A percentile compares a stretch with the other conserved stretches of the same genome.
Conservation (phyloP, 2,888 invertebrate species). For the Acleris laterana region DNA sequence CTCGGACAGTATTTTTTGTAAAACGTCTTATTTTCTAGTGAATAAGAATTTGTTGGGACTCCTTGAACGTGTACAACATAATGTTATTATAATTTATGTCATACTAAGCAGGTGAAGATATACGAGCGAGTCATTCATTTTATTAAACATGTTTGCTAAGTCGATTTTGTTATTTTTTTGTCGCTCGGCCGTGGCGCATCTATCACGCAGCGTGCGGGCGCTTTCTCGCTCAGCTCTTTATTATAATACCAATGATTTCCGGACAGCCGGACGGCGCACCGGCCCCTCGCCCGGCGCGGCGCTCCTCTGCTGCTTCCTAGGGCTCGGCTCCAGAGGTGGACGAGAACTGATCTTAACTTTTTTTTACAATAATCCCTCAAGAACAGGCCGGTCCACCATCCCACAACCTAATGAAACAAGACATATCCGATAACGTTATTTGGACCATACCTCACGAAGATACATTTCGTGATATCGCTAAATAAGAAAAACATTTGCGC, state of each 20-base stretch:
- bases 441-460: constrained; percentile 49
- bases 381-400: not conserved
- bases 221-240: constrained; percentile 80
- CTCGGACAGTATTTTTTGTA: constrained; percentile 70
- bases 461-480: constrained; percentile 53
- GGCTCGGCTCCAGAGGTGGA: not conserved
- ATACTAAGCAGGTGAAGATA: constrained; percentile 84
- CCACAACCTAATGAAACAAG: constrained; percentile 33
- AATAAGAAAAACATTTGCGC: constrained; percentile 72
- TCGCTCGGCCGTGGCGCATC: constrained; percentile 73
- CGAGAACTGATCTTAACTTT: not conserved
- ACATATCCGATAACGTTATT: constrained; percentile 48
- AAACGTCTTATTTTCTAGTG: constrained; percentile 80
- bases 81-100: constrained; percentile 84
- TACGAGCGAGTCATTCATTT: constrained; percentile 82
- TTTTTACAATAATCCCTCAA: not conserved
- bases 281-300: constrained; percentile 35
- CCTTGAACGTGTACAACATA: constrained; percentile 82
- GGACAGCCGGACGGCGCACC: constrained; percentile 55
- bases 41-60: constrained; percentile 82
- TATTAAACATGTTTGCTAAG: constrained; percentile 84
- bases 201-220: constrained; percentile 82
- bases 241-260: constrained; percentile 78
- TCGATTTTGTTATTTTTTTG: constrained; percentile 82
- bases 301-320: not conserved